Base-by-base conservation (phyloP, 2,113 vertebrate genomes). In the Cololabis saira region DNA sequence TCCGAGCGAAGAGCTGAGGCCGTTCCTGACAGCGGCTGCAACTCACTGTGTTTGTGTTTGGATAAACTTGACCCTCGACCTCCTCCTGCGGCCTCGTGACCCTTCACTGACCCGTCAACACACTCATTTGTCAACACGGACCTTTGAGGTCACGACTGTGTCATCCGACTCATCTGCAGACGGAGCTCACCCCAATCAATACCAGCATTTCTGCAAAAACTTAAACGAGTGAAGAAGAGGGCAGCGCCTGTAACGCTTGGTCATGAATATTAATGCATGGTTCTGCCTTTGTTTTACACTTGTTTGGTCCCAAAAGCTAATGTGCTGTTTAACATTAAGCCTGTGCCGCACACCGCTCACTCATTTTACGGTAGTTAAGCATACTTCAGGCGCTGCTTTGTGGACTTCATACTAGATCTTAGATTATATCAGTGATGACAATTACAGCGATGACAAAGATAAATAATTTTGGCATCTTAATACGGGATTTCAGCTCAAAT, bases 61-160 rank as follows among this genome's bases (percentile, higher is more conserved):
- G 27, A 69, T 77, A 89, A 81, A 89, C 77, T 74, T 85, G 81
- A 89, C 76, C 82, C 44, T 50, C 61, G 64, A 66, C 82, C 78
- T 62, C 76, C 16, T 80, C 81, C 81, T 41, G 64, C 17, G 3
- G 74, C 76, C 83, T 51, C 54, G 0, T 1, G 72, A 79, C 83
- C 83, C 54, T 33, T 86, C 80, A 21, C 67, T 85, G 89, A 90
- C 86, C 87, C 83, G 3, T 88, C 87, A 74, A 82, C 85, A 76
- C 48, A 66, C 86, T 72, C 63, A 89, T 92, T 92, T 87, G 86
- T 90, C 83, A 71, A 43, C 78, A 61, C 18, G 62, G 86, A 81
- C 80, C 86, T 67, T 60, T 27, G 17, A 24, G 62, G 61, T 58
- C 61, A 0, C 21, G 60, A 61, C 67, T 19, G 63, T 52, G 55